Evolutionary conservation across 2,113 vertebrate genomes (phyloP), one percentile per base, ranked within the genome.

Genomic region (Cololabis saira): DNA sequence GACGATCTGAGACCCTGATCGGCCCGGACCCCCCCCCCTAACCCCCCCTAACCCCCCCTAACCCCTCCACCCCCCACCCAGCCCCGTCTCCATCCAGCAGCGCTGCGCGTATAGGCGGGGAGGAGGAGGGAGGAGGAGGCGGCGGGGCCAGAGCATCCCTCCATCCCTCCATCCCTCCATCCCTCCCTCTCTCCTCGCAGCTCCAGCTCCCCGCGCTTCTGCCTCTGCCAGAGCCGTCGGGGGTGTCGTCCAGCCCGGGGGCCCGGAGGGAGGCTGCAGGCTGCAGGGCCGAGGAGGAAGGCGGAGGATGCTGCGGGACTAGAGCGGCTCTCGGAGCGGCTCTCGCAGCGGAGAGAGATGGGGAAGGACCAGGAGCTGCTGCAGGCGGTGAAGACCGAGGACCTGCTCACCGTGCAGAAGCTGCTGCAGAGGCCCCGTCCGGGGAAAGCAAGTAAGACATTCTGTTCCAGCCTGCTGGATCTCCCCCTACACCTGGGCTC

Each of bases 321-420:
- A 90, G 90, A 78, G 78, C 59, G 76, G 75, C 88, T 85, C n/a
- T n/a, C n/a, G n/a, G n/a, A n/a, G n/a, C n/a, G n/a, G n/a, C n/a
- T n/a, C n/a, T n/a, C 83, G 44, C 78, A 67, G 80, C 66, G 86
- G 91, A 95, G n/a, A n/a, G n/a, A 92, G 92, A 98, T 98, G 96
- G 96, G 96, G 91, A 97, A 97, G 92, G 96, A 98, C 92, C 96
- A 97, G 92, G 96, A 98, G 90, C 93, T 98, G 92, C 95, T 98
- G 90, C 96, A 97, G 93, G 96, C 96, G 84, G 96, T 98, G 86
- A 98, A 98, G 92, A 96, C 95, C 88, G 96, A 98, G 93, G 96
- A 98, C 93, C 86, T 97, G 85, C 92, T 95, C 83, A 94, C 95
- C 83, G 96, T 96, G 84, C 96, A 98, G 94, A 95, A 96, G 92